Evolutionary conservation across 92 coral and sea anemone species (phyloP), one percentile per base, ranked within the genome.

Genomic region (Epizoanthus fatuus): DNA sequence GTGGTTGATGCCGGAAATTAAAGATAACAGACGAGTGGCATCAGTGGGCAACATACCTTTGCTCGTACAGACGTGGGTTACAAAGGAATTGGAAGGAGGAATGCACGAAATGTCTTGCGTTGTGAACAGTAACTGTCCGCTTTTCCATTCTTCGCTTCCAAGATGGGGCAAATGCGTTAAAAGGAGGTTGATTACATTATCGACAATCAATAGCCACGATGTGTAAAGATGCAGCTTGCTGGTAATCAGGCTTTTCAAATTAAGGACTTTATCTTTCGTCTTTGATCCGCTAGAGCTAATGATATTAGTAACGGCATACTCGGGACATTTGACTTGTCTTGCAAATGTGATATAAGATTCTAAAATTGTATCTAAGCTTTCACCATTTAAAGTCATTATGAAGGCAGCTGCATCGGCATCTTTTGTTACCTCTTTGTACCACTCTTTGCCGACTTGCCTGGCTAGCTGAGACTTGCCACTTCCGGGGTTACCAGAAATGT

Each of bases 341-440:
- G 90, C 81, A n/a, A 87, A 80, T 35, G 7, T 11, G 55, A 51
- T 25, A 51, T 86, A 86, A 3, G 89, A 86, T 4, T 75, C 84
- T 29, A 29, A 29, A 29, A 29, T 1, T 2, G 35, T 29, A 29
- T 29, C 2, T 29, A 2, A 29, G 35, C 2, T 29, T 29, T 29
- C 35, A 29, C 2, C 35, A 29, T 29, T 29, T 29, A 29, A 29
- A 29, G 35, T 86, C 84, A 86, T 86, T 29, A 86, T 69, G 45
- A 69, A 77, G 29, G 69, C 19, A 63, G 71, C 53, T 11, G 55
- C 38, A 44, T 45, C 17, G 4, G 56, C 10, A 11, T 47, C 37
- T 52, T 64, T 15, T n/a, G 7, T 77, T 32, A 7, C 57, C 7
- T 44, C 71, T 14, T 68, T 74, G 49, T 77, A 67, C 40, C 69